Evolutionary conservation across 2,888 invertebrate species (phyloP).

Genomic region (Lasioglossum morio): DNA sequence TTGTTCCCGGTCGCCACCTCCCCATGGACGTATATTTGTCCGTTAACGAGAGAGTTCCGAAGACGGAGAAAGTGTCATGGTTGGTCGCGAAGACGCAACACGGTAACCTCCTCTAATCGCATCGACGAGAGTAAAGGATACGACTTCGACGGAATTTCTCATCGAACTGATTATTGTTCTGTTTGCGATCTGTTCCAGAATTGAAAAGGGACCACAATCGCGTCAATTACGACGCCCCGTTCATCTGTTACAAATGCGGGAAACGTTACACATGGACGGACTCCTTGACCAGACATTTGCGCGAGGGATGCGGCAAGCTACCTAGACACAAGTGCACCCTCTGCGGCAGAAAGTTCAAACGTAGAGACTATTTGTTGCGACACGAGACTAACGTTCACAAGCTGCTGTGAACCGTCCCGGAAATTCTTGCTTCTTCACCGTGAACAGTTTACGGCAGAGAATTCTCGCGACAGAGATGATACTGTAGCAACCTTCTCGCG

Average conservation of each 20-base stretch:
- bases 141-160: not conserved
- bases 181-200: conserved; percentile 72
- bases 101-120: not conserved
- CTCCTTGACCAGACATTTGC: conserved; percentile 79
- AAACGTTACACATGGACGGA: conserved; percentile 81
- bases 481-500: not conserved
- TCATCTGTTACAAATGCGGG: conserved; percentile 79
- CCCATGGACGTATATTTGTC: not conserved
- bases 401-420: conserved; percentile 33
- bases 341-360: conserved; percentile 81
- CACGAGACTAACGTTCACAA: conserved; percentile 73
- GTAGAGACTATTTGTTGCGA: conserved; percentile 77
- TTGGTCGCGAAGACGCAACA: not conserved
- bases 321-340: conserved; percentile 74
- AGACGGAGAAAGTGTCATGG: not conserved
- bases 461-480: not conserved
- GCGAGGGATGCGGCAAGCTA: conserved; percentile 75
- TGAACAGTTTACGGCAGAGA: too few relatives aligned
- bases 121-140: conserved; percentile 16
- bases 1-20: not conserved
- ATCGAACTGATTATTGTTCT: conserved; percentile 55
- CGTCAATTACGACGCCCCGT: conserved; percentile 72
- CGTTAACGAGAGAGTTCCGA: not conserved
- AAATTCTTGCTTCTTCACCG: not conserved
- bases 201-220: conserved; percentile 68